Conservation (phyloP, 2,888 invertebrate genomes). For the Syrista parreyssii region DNA sequence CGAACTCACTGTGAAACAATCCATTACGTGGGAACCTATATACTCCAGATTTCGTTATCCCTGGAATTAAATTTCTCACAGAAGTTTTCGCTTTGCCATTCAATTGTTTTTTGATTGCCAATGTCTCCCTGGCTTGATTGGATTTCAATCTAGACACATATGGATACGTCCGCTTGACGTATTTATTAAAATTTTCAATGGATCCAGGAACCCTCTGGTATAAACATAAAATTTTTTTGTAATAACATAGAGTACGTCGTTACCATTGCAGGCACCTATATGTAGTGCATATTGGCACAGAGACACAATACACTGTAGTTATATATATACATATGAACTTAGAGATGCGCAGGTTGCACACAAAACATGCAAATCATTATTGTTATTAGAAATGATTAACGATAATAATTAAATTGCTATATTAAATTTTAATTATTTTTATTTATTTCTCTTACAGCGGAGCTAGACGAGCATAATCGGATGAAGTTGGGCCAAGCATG, state of each 20-base stretch:
- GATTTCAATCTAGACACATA: background rate
- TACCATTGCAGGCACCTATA: background rate
- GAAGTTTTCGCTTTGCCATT: background rate
- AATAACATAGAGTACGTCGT: background rate
- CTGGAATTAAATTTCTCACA: background rate
- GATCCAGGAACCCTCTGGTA: background rate
- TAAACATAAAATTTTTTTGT: background rate
- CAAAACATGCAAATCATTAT: too few relatives aligned
- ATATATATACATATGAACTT: too few relatives aligned
- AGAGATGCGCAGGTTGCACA: too few relatives aligned
- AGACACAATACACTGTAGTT: too few relatives aligned
- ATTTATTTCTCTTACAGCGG: slow-evolving; percentile 48
- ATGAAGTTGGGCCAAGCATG: slow-evolving; percentile 72
- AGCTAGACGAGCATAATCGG: slow-evolving; percentile 59
- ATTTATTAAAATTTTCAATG: background rate
- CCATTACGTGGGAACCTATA: background rate
- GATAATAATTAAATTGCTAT: too few relatives aligned
- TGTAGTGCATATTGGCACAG: background rate
- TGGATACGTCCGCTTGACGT: background rate
- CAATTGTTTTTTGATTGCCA: background rate
- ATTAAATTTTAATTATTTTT: background rate
- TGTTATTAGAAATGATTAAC: too few relatives aligned
- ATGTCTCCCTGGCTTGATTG: background rate
- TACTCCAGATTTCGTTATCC: background rate
- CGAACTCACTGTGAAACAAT: background rate